Percentiles rank a stretch among this genome's conserved stretches.
Conservation (phyloP, 1,140 invertebrate genomes). For the Tyrophagus putrescentiae region DNA sequence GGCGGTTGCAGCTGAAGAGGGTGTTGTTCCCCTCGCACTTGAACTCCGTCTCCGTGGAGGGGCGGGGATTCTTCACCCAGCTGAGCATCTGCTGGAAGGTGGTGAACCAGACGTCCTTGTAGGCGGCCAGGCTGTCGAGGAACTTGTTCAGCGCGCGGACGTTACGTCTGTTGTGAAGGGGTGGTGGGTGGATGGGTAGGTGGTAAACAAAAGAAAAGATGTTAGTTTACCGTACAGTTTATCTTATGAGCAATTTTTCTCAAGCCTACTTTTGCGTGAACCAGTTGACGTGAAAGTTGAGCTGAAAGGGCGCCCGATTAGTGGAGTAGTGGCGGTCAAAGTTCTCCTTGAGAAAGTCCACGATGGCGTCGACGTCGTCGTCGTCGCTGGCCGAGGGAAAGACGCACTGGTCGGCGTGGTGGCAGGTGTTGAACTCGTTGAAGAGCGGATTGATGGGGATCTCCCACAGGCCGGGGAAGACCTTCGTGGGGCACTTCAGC, state of each 20-base stretch:
- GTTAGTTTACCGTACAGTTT: neutral
- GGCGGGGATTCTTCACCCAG: conserved; percentile 80
- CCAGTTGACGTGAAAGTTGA: conserved; percentile 63
- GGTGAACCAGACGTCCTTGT: conserved; percentile 71
- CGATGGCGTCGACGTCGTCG: conserved; percentile 67
- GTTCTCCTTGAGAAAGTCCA: conserved; percentile 79
- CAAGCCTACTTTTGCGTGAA: conserved; percentile 16
- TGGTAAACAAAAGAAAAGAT: conserved; percentile 33
- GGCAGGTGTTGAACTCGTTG: conserved; percentile 77
- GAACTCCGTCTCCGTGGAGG: conserved; percentile 38
- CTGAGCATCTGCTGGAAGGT: conserved; percentile 73
- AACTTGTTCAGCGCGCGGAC: conserved; percentile 71
- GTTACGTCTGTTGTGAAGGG: conserved; percentile 62
- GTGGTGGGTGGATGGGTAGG: no score
- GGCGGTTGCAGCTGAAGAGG: conserved; percentile 19
- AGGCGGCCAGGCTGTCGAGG: conserved; percentile 60
- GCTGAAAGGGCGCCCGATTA: conserved; percentile 68
- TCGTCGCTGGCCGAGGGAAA: conserved; percentile 41
- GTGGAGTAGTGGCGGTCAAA: conserved; percentile 46
- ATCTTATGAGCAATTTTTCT: neutral
- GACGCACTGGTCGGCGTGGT: conserved; percentile 81
- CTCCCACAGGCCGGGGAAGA: conserved; percentile 84
- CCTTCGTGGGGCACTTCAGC: conserved; percentile 65
- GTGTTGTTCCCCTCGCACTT: conserved; percentile 19
- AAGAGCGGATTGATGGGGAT: conserved; percentile 82